Conservation (phyloP, 2,888 invertebrate species). For the Cephus pulcher region DNA sequence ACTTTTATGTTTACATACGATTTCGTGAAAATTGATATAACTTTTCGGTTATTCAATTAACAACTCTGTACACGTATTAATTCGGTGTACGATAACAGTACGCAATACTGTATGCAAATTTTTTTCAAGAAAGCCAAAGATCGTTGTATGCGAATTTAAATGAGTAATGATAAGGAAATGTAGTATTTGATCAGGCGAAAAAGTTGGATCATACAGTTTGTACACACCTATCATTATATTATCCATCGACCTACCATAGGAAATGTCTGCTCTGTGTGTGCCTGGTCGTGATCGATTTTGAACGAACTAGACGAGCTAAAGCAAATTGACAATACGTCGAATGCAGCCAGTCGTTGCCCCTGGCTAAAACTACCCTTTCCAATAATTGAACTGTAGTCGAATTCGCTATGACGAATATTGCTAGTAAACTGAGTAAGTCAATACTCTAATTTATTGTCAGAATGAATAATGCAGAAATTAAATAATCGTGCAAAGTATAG, state of each 20-base stretch:
- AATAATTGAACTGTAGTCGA: slow-evolving; percentile 16
- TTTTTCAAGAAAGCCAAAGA: background rate
- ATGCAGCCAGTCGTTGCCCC: slow-evolving; percentile 54
- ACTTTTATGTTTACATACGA: too few relatives aligned
- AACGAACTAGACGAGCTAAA: slow-evolving; percentile 50
- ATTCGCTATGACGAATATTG: background rate
- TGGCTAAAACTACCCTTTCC: slow-evolving; percentile 49
- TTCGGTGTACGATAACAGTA: background rate
- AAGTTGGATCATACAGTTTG: background rate
- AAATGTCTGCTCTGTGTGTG: slow-evolving; percentile 14
- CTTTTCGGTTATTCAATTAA: too few relatives aligned
- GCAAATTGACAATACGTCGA: slow-evolving; percentile 64
- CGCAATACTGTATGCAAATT: background rate
- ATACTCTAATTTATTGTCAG: background rate
- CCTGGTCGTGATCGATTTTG: slow-evolving; percentile 60
- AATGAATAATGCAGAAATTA: background rate
- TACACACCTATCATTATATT: background rate
- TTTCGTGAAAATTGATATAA: too few relatives aligned
- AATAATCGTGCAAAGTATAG: background rate
- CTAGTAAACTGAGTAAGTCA: background rate
- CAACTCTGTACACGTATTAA: too few relatives aligned
- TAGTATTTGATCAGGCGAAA: background rate
- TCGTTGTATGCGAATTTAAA: background rate
- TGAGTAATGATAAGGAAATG: background rate
- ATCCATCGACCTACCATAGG: background rate